Evolutionary conservation across 1,140 invertebrate species (phyloP), one percentile per base, ranked within the genome.

Genomic region (Halesus radiatus): DNA sequence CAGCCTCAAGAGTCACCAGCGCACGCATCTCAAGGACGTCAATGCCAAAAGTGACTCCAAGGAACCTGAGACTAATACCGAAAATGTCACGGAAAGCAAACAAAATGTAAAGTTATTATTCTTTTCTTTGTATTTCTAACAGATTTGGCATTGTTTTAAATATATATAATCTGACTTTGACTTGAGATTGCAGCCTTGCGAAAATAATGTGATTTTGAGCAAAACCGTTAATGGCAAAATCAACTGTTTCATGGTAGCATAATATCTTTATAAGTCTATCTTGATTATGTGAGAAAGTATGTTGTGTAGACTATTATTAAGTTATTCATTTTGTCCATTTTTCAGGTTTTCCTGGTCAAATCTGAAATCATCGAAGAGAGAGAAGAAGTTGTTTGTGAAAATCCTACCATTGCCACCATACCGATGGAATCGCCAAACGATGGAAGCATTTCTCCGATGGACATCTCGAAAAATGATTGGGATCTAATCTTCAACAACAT

Each of bases 1-100:
- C 84, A 96, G 94, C 86, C 86, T 97, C 1, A 96, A 96, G 85
- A 93, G 93, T 26, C 96, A 97, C 84, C 89, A 93, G 58, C 93
- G 92, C 86, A 93, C 92, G 75, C 93, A 94, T 85, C 84, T 89
- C 72, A 86, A 86, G 26, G 82, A 82, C 78, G 18, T 26, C 13
- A 53, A 54, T 54, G 18, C 13, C 20, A 78, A 70, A 4, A 4
- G 45, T 23, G 50, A 62, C 1, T 26, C 50, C 13, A 70, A 26
- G 45, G 53, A 76, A 66, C 77, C 29, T 20, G 79, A 56, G 7
- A 32, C 23, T 5, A 4, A 15, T 26, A 1, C 15, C 74, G 80
- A 83, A 20, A 75, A 78, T 18, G 58, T 80, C 29, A 81, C 37
- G 68, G 75, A 68, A 6, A 66, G n/a, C 16, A 50, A n/a, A 58